phyloP scores from a whole-genome alignment of 2,113 vertebrate species.

The human region GRCh38 chr2:192287001-192287500 shows the following conservation, averaged over 20 bases:
- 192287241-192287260: background rate
- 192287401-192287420: background rate
- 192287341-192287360: background rate
- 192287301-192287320: background rate
- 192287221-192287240: background rate
- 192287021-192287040: background rate
- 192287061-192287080: background rate
- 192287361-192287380: background rate
- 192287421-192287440: background rate
- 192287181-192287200: background rate
- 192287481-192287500: background rate
- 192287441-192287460: background rate
- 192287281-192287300: background rate
- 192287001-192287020: background rate
- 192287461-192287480: background rate
- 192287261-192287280: background rate
- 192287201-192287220: background rate
- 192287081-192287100: background rate
- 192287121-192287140: background rate
- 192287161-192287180: background rate
- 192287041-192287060: background rate
- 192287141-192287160: background rate
- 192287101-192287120: background rate
- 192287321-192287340: background rate
- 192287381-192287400: background rate